Conservation (phyloP, 2,888 invertebrate species). For the Dioctria linearis region DNA sequence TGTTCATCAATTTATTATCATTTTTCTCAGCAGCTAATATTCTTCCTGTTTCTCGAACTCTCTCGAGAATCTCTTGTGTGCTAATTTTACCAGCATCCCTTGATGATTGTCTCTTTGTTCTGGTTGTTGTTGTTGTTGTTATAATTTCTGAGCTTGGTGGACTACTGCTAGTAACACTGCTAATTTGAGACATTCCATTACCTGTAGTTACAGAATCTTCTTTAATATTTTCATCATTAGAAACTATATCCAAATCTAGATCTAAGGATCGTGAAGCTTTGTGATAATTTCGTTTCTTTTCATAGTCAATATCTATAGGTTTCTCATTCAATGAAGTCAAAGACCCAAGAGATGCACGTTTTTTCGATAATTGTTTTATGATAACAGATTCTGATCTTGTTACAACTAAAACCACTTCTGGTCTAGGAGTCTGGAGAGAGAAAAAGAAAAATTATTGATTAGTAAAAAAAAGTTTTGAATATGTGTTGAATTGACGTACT, state of each 20-base stretch:
- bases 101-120: constrained; percentile 67
- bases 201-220: constrained; percentile 5
- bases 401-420: constrained; percentile 85
- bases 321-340: constrained; percentile 70
- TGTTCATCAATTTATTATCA: constrained; percentile 64
- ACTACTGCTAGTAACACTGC: constrained; percentile 59
- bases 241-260: constrained; percentile 69
- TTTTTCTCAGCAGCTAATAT: constrained; percentile 68
- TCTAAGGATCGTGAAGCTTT: constrained; percentile 70
- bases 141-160: constrained; percentile 57
- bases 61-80: constrained; percentile 68
- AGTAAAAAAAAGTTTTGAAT: constrained; percentile 14
- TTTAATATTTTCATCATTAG: constrained; percentile 63
- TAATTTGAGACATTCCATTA: constrained; percentile 35
- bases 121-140: constrained; percentile 56
- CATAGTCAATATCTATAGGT: constrained; percentile 66
- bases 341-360: constrained; percentile 70
- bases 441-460: constrained; percentile 32
- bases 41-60: constrained; percentile 68
- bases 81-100: constrained; percentile 67
- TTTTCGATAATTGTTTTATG: constrained; percentile 68
- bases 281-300: constrained; percentile 69
- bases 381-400: constrained; percentile 73
- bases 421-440: constrained; percentile 78
- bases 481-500: constrained; percentile 71